A percentile compares a stretch with the other conserved stretches of the same genome.
Evolutionary conservation across 2,113 vertebrate genomes (phyloP).

Genomic region (Chauna torquata): DNA sequence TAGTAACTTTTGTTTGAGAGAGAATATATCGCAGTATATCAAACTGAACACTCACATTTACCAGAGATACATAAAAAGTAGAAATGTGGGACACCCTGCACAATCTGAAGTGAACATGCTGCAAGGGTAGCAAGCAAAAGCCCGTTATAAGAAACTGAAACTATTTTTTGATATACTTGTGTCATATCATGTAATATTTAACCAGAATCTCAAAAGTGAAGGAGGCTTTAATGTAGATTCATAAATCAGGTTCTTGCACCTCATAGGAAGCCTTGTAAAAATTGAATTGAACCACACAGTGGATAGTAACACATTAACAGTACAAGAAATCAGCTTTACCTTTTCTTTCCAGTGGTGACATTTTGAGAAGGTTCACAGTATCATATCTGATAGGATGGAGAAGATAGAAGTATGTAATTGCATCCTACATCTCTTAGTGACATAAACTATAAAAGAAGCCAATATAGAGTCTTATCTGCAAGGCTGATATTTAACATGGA

Average conservation of each 20-base stretch:
- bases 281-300: slow-evolving; percentile 24
- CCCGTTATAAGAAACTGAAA: slow-evolving; percentile 22
- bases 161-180: slow-evolving; percentile 55
- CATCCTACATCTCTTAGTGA: not conserved
- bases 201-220: slow-evolving; percentile 51
- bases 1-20: slow-evolving; percentile 45
- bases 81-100: not conserved
- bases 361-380: slow-evolving; percentile 23
- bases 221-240: slow-evolving; percentile 27
- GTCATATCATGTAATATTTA: slow-evolving; percentile 66
- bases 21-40: slow-evolving; percentile 11
- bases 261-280: slow-evolving; percentile 36
- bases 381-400: not conserved
- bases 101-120: not conserved
- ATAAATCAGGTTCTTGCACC: slow-evolving; percentile 54
- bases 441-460: not conserved
- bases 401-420: not conserved
- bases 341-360: slow-evolving; percentile 33
- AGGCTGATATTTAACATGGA: not conserved
- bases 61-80: slow-evolving; percentile 10
- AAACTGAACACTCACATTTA: slow-evolving; percentile 39
- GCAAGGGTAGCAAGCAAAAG: not conserved
- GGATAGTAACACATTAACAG: not conserved
- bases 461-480: not conserved
- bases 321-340: not conserved